Evolutionary conservation across 1,140 invertebrate genomes (phyloP), one percentile per base, ranked within the genome.

Genomic region (Microplitis demolitor): DNA sequence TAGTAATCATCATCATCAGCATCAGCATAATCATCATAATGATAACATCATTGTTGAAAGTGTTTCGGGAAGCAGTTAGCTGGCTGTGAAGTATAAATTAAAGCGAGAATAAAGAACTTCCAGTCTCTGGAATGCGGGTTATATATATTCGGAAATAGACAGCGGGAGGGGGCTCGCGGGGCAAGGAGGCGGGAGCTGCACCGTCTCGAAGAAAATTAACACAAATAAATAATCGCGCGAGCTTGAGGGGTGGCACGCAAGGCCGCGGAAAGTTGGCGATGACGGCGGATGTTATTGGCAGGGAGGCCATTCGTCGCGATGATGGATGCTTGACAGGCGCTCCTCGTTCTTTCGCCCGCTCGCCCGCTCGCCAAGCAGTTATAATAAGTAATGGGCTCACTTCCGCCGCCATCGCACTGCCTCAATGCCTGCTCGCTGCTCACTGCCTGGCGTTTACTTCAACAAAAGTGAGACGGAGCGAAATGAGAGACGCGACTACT

Each of bases 261-360:
- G 77, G 79, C 79, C 77, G 80, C 80, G 82, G 74, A 85, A 85
- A 85, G 83, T 85, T 85, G 84, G 82, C 85, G 84, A 87, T 86
- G 85, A 85, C 83, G 82, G 83, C 84, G 85, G 84, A 86, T 85
- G 85, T 86, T 87, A 87, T 87, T 87, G 85, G 84, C 85, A 87
- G 84, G 77, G 82, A 78, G 78, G 84, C 85, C 84, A 87, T 87
- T 87, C 84, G 84, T 86, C 83, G 83, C 82, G 79, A 87, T 87
- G 85, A 87, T 86, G 84, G 84, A 87, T 86, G 85, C 80, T 72
- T 87, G 85, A 86, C 84, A 80, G 82, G 83, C 84, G 80, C 80
- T 79, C 75, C 83, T 79, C 79, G 81, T 76, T 83, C 79, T 69
- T 72, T 80, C 78, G 77, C 73, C 75, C 78, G 79, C 84, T 80